phyloP scores from a whole-genome alignment of 1,140 invertebrate genomes.

The Arctopsyche grandis region DNA sequence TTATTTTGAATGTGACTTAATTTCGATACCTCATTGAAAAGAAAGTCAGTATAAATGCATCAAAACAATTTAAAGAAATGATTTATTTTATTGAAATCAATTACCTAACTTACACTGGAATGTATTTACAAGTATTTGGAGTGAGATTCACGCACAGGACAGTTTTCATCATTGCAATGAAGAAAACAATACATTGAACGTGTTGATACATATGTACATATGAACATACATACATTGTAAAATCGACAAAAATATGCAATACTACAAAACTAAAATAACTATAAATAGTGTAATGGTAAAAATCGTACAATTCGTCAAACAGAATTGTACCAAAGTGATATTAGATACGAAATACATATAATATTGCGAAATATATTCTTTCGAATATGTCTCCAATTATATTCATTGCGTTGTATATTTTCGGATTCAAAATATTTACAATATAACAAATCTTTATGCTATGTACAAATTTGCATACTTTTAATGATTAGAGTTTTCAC shows the following conservation, averaged over 20 bases:
- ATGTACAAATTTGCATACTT: not conserved
- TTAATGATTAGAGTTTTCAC: slow-evolving; percentile 43
- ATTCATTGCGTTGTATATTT: too few species aligned
- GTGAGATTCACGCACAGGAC: slow-evolving; percentile 2
- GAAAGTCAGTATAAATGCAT: not conserved
- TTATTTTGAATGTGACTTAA: too few species aligned
- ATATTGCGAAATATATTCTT: too few species aligned
- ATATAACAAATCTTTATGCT: not conserved
- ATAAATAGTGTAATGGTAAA: too few species aligned
- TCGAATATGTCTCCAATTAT: too few species aligned
- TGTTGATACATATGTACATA: not conserved
- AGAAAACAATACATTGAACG: not conserved
- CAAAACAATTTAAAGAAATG: not conserved
- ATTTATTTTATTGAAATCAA: not conserved
- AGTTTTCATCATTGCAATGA: not conserved
- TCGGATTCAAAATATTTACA: not conserved
- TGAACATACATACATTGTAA: not conserved
- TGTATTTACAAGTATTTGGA: slow-evolving; percentile 39
- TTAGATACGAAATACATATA: too few species aligned
- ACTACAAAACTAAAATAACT: too few species aligned
- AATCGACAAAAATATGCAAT: not conserved
- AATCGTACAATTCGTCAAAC: too few species aligned
- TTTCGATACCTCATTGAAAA: too few species aligned
- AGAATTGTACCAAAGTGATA: too few species aligned
- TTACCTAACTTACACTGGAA: slow-evolving; percentile 23